Evolutionary conservation across 2,113 vertebrate genomes (phyloP).

Genomic region (Gambusia affinis): DNA sequence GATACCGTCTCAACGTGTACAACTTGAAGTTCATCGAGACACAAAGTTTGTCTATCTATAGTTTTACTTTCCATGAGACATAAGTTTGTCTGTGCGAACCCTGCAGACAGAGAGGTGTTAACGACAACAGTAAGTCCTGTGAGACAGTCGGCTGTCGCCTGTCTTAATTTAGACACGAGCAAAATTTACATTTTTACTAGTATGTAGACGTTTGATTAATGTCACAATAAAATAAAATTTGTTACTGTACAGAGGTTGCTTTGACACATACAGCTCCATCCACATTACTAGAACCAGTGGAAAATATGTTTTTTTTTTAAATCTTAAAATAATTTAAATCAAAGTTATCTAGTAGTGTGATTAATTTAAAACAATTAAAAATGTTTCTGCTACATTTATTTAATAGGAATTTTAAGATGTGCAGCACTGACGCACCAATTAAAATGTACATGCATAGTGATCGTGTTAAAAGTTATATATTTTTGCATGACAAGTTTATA

Average conservation of each 20-base stretch:
- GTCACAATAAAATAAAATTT: neutral
- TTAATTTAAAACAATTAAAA: too few relatives aligned
- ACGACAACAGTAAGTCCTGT: neutral
- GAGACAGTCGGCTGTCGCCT: conserved; percentile 3
- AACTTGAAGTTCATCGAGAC: too few relatives aligned
- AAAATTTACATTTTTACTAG: neutral
- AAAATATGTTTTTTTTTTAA: neutral
- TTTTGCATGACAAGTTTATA: neutral
- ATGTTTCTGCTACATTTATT: too few relatives aligned
- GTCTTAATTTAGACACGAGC: conserved; percentile 11
- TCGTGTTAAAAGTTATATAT: neutral
- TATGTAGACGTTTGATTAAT: neutral
- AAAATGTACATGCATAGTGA: too few relatives aligned
- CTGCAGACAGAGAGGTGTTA: too few relatives aligned
- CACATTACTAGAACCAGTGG: neutral
- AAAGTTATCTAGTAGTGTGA: too few relatives aligned
- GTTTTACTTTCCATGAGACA: neutral
- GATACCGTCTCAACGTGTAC: neutral
- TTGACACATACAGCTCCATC: neutral
- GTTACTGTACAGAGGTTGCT: conserved; percentile 15
- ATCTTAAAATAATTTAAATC: neutral
- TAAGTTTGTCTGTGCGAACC: conserved; percentile 25
- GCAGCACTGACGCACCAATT: too few relatives aligned
- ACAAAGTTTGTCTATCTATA: too few relatives aligned
- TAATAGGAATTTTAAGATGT: too few relatives aligned